These are phyloP conservation scores for Drosophila nr. medialis DNA, from an alignment of 2,888 invertebrate genomes.

Conservation along the genomic window DNA sequence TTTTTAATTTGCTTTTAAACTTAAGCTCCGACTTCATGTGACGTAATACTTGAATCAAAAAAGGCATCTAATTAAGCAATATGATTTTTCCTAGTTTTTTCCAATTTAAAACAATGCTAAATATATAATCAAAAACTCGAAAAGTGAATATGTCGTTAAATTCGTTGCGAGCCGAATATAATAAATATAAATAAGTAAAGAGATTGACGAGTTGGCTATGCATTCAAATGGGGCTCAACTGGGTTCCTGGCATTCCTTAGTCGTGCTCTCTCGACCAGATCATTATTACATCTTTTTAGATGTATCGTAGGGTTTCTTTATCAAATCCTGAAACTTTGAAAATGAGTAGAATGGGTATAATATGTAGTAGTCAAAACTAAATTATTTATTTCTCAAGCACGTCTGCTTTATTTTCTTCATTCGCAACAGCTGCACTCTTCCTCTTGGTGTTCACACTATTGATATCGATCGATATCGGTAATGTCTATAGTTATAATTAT, in stretches of 20 bases:
- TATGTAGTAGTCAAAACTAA: too few species aligned
- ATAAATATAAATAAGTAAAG: conserved; percentile 14
- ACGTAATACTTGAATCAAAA: background rate
- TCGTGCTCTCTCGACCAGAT: conserved; percentile 28
- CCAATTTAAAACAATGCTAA: background rate
- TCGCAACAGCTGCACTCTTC: too few species aligned
- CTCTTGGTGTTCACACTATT: too few species aligned
- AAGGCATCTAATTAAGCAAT: background rate
- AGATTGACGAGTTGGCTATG: background rate
- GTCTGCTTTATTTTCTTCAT: too few species aligned
- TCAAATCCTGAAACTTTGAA: too few species aligned
- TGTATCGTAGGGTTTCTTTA: too few species aligned
- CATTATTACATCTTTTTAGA: too few species aligned
- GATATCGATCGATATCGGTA: too few species aligned
- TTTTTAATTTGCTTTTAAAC: background rate
- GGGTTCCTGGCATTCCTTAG: background rate
- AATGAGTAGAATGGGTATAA: too few species aligned
- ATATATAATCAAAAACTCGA: conserved; percentile 11
- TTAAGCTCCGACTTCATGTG: background rate
- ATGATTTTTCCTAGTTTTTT: background rate
- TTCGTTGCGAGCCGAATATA: conserved; percentile 32
- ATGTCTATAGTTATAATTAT: too few species aligned
- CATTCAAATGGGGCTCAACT: background rate
- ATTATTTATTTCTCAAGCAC: too few species aligned
- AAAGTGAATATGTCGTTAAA: conserved; percentile 53